Percentiles rank a stretch among this genome's conserved stretches.
phyloP scores from a whole-genome alignment of 2,888 invertebrate species.

The Sussaba pulchella region DNA sequence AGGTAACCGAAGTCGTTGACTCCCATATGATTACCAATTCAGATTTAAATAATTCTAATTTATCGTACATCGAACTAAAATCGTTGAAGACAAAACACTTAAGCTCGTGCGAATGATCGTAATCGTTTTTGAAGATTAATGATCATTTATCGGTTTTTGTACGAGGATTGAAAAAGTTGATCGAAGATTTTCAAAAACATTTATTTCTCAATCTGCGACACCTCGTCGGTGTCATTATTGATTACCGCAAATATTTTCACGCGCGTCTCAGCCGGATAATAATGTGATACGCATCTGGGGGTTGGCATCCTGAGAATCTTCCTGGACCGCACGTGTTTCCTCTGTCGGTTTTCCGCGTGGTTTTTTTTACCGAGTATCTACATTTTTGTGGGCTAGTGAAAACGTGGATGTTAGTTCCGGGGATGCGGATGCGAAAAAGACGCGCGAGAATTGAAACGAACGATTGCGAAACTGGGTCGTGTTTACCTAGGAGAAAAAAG shows the following conservation, averaged over 20 bases:
- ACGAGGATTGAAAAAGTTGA: no score
- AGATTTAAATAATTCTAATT: neutral
- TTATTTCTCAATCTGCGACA: constrained; percentile 1
- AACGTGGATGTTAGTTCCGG: neutral
- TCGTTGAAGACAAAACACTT: no score
- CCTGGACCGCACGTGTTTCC: neutral
- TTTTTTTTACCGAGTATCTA: no score
- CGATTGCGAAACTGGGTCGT: constrained; percentile 62
- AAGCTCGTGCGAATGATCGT: no score
- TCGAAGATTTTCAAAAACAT: no score
- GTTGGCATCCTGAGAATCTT: constrained; percentile 36
- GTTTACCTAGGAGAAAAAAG: constrained; percentile 58
- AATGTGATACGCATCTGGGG: constrained; percentile 42
- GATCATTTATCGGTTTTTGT: constrained; percentile 47
- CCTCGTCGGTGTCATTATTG: constrained; percentile 1
- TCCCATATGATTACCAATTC: no score
- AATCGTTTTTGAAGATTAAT: no score
- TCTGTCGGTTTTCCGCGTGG: no score
- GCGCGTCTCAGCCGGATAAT: constrained; percentile 43
- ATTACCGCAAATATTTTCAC: constrained; percentile 41
- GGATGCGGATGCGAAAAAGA: constrained; percentile 4
- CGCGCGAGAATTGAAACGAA: constrained; percentile 38
- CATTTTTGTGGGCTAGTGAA: constrained; percentile 34
- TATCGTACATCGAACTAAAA: no score
- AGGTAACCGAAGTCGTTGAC: no score